These are phyloP conservation scores for Tineola bisselliella DNA, from an alignment of 2,888 invertebrate genomes.

Conservation along the genomic window DNA sequence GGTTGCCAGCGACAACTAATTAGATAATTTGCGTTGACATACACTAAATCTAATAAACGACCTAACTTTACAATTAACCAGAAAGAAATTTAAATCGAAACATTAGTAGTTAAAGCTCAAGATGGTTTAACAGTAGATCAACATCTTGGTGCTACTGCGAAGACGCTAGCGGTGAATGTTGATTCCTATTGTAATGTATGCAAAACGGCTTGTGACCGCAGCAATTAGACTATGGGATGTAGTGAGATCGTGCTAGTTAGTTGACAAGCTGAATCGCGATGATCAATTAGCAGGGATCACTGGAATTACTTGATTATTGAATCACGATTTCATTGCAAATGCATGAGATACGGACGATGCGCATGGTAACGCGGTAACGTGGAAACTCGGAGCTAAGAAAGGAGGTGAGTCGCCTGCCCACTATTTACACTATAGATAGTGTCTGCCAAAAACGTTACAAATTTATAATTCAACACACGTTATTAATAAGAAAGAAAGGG, in stretches of 20 bases:
- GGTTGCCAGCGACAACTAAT: constrained; percentile 45
- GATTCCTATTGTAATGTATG: constrained; percentile 61
- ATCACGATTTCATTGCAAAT: constrained; percentile 51
- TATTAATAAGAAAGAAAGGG: constrained; percentile 50
- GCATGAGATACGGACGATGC: constrained; percentile 25
- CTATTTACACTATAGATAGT: background rate
- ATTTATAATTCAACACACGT: constrained; percentile 52
- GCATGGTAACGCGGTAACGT: constrained; percentile 28
- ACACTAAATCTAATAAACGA: constrained; percentile 14
- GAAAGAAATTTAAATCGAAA: background rate
- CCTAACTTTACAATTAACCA: background rate
- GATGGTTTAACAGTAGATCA: constrained; percentile 17
- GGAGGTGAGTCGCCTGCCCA: background rate
- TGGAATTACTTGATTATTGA: constrained; percentile 31
- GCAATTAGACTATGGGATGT: constrained; percentile 46
- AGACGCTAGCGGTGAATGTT: constrained; percentile 42
- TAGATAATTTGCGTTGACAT: constrained; percentile 55
- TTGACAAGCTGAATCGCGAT: constrained; percentile 37
- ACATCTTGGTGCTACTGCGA: constrained; percentile 31
- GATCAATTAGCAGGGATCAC: constrained; percentile 43
- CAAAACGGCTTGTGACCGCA: constrained; percentile 47
- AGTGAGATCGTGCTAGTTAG: constrained; percentile 18
- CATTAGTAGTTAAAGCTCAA: background rate
- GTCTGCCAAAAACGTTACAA: constrained; percentile 5
- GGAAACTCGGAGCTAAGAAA: background rate